Evolutionary conservation across 2,113 vertebrate genomes (phyloP), one percentile per base, ranked within the genome.

Genomic region (Rhea americana): DNA sequence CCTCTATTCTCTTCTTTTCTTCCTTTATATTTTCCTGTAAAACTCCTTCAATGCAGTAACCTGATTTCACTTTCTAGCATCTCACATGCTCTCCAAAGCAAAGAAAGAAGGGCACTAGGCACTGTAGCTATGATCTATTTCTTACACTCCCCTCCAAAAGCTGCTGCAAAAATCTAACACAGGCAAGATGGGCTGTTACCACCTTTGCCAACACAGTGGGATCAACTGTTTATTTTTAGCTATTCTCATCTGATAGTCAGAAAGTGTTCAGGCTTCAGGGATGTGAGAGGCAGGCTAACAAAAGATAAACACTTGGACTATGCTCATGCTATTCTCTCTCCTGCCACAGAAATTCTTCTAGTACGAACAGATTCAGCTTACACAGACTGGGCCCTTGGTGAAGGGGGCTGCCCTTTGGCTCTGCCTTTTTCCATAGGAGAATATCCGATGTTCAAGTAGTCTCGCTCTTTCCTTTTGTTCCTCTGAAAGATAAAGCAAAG

Each of bases 371-470:
- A 1, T 15, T 32, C 11, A 11, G 13, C 98, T 98, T 93, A 99
- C 98, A 91, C 96, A 10, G 97, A 89, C 18, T 96, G 97, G 26
- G 97, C 96, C 59, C 95, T 96, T 0, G 98, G 97, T 1, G 96
- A 97, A 4, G 96, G 61, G 47, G 98, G 93, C 91, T 96, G 98
- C 68, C 95, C 67, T 72, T 97, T 98, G 93, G 93, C 89, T 95
- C 97, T 97, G 28, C 97, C 95, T 71, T 98, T 98, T 35, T 98
- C 98, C 96, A 96, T 94, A 4, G 97, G 97, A 13, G 97, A 89
- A 94, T 98, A 98, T 79, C 98, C 97, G 66, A 98, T 98, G 51
- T 99, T 98, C 87, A 98, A 97, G 93, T 98, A 99, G 92, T 98
- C 98, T 19, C 97, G 96, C 70, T 99, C 98, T 74, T 97, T 98